A percentile compares a stretch with the other conserved stretches of the same genome.
These are phyloP conservation scores for Diorhabda elongata DNA, from an alignment of 1,140 invertebrate genomes.

Conservation along the genomic window DNA sequence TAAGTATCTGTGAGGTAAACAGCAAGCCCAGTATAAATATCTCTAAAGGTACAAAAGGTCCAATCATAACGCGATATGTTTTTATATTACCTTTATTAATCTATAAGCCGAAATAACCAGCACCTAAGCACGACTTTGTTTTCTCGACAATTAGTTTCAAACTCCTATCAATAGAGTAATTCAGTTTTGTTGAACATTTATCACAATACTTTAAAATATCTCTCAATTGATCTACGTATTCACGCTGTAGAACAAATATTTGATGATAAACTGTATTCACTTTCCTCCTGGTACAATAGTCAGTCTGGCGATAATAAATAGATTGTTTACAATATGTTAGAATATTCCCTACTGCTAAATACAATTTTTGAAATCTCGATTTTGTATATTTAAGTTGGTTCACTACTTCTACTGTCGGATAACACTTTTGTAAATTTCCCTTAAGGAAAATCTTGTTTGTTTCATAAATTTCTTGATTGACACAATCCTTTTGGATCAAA, in stretches of 20 bases:
- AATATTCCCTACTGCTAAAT: not conserved
- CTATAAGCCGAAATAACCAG: too few relatives aligned
- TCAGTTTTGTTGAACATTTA: not conserved
- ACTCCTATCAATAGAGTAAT: not conserved
- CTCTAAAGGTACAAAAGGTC: too few relatives aligned
- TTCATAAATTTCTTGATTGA: not conserved
- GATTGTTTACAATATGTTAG: not conserved
- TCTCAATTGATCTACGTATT: not conserved
- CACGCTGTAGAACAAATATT: not conserved
- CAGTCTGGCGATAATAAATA: not conserved
- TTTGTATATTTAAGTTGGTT: not conserved
- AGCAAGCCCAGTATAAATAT: too few relatives aligned
- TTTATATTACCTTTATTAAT: too few relatives aligned
- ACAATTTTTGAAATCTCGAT: not conserved
- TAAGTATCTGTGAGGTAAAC: too few relatives aligned
- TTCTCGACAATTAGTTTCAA: too few relatives aligned
- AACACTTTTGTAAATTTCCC: not conserved
- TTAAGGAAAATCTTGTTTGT: not conserved
- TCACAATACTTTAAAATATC: not conserved
- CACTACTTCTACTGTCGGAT: not conserved
- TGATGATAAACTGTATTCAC: not conserved
- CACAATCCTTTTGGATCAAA: not conserved
- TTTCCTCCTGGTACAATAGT: not conserved
- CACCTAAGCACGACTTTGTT: too few relatives aligned
- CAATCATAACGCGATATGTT: too few relatives aligned